Evolutionary conservation across 2,888 invertebrate genomes (phyloP).

Genomic region (Nymphalis c-album): DNA sequence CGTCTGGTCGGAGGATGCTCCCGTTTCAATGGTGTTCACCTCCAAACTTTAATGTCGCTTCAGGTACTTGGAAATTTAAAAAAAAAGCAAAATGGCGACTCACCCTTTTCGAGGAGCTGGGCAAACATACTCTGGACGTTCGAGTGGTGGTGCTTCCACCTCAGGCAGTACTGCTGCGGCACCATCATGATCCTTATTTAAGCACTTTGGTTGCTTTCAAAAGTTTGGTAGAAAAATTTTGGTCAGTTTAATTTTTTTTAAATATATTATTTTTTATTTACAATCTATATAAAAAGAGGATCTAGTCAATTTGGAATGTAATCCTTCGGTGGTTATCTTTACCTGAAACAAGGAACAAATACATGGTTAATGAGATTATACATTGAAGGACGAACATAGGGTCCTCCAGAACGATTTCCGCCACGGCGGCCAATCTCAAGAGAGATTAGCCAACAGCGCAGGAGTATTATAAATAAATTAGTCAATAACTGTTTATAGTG

Average conservation of each 20-base stretch:
- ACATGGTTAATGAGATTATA: not conserved
- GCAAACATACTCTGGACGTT: conserved; percentile 95
- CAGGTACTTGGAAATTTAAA: no score
- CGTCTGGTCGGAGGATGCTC: no score
- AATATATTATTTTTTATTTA: not conserved
- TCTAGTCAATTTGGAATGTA: conserved; percentile 28
- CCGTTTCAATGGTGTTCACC: no score
- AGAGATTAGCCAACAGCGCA: no score
- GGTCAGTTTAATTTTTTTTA: not conserved
- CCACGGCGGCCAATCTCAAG: no score
- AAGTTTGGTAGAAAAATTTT: not conserved
- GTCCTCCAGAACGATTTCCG: no score
- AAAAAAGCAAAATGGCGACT: conserved; percentile 33
- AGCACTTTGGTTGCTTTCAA: conserved; percentile 19
- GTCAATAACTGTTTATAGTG: no score
- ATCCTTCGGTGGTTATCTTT: conserved; percentile 41
- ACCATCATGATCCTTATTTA: conserved; percentile 76
- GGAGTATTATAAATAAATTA: no score
- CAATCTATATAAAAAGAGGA: not conserved
- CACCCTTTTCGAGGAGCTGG: conserved; percentile 87
- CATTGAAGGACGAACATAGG: no score
- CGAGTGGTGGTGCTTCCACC: conserved; percentile 96
- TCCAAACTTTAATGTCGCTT: no score
- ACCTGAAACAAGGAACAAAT: conserved; percentile 41
- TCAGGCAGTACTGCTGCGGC: conserved; percentile 94